Evolutionary conservation across 2,797 vertebrate species (phyloP).

Genomic region (Orestias chungarensis): DNA sequence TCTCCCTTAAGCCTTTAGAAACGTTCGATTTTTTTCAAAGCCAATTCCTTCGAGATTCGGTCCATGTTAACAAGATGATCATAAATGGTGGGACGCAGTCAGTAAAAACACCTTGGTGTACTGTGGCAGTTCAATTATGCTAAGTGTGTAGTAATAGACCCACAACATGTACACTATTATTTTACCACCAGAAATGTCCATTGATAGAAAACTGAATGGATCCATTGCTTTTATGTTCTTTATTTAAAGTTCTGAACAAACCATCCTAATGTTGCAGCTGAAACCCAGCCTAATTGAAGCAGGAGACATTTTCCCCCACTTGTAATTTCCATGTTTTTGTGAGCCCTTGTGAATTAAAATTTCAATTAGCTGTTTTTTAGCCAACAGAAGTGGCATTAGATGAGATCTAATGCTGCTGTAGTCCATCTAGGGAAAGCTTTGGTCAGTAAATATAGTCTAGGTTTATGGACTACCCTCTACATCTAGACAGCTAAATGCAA

Average conservation of each 20-base stretch:
- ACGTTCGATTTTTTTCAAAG: not conserved
- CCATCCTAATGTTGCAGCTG: not conserved
- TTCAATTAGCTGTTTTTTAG: too few species aligned
- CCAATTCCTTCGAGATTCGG: not conserved
- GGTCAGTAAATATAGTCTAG: not conserved
- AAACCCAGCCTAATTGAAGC: not conserved
- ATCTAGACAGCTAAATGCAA: not conserved
- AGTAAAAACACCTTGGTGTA: not conserved
- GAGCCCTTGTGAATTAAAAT: too few species aligned
- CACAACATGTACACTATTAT: not conserved
- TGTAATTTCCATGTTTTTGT: too few species aligned
- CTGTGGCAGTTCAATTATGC: not conserved
- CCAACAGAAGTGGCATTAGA: too few species aligned
- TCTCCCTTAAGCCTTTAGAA: not conserved
- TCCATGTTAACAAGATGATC: not conserved
- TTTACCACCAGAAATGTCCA: too few species aligned
- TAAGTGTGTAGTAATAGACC: not conserved
- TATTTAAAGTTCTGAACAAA: not conserved
- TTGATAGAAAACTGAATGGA: not conserved
- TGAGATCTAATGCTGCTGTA: too few species aligned
- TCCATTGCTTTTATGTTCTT: not conserved
- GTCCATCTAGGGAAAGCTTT: too few species aligned
- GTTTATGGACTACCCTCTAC: not conserved
- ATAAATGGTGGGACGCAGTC: not conserved
- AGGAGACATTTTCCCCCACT: too few species aligned